A percentile compares a stretch with the other conserved stretches of the same genome.
Conservation (phyloP, 2,888 invertebrate genomes). For the Parnassius mnemosyne region DNA sequence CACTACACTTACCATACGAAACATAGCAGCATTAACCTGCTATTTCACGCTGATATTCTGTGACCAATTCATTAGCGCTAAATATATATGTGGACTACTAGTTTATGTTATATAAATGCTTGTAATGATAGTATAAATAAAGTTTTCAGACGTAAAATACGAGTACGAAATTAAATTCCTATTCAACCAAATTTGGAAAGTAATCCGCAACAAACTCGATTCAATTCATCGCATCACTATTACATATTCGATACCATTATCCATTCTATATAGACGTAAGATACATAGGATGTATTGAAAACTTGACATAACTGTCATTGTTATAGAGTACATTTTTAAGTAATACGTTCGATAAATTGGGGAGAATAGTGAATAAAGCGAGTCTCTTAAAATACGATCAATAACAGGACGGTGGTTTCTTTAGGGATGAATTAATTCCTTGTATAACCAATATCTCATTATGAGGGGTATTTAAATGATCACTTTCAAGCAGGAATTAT, state of each 20-base stretch:
- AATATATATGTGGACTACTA: no score
- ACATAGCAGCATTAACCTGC: no score
- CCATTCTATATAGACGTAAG: background rate
- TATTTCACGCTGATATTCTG: no score
- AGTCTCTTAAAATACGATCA: conserved; percentile 18
- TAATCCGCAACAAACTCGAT: conserved; percentile 8
- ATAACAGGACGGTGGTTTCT: conserved; percentile 29
- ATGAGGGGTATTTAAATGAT: conserved; percentile 35
- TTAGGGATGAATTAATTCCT: conserved; percentile 42
- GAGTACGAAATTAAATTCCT: background rate
- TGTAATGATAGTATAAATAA: no score
- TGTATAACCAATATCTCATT: conserved; percentile 45
- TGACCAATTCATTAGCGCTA: no score
- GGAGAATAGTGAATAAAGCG: conserved; percentile 10
- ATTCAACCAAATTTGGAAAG: background rate
- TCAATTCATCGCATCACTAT: conserved; percentile 13
- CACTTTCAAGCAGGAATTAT: conserved; percentile 24
- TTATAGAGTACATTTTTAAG: conserved; percentile 16
- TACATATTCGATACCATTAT: conserved; percentile 18
- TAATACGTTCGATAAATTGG: background rate
- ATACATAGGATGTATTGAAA: background rate
- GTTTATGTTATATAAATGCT: no score
- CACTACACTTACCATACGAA: no score
- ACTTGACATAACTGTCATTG: background rate
- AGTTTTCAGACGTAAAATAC: no score